phyloP scores from a whole-genome alignment of 2,797 vertebrate species.

The Nyctalus aviator region DNA sequence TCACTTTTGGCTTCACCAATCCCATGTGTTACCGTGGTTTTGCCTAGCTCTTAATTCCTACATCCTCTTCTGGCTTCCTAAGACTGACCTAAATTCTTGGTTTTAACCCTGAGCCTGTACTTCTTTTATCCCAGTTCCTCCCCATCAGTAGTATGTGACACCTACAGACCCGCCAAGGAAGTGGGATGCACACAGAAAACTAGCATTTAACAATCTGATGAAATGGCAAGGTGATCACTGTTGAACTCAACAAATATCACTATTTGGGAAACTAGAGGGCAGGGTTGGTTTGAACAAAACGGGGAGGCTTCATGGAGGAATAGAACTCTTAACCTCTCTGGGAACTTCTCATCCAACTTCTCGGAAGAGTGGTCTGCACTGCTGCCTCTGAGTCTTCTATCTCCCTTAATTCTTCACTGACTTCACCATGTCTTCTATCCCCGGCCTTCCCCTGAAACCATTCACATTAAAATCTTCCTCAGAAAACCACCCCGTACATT shows the following conservation, averaged over 20 bases:
- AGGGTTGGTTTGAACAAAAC: background rate
- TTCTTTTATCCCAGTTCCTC: background rate
- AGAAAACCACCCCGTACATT: background rate
- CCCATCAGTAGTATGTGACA: background rate
- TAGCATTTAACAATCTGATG: background rate
- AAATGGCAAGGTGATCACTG: background rate
- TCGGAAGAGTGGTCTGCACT: background rate
- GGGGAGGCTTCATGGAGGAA: background rate
- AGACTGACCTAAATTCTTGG: background rate
- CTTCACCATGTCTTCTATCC: background rate
- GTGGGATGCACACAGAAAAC: background rate
- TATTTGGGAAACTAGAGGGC: background rate
- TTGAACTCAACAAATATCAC: background rate
- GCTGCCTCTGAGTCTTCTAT: background rate
- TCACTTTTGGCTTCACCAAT: background rate
- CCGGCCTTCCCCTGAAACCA: background rate
- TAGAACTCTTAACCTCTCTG: background rate
- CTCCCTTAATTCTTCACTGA: no score
- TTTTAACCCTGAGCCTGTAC: background rate
- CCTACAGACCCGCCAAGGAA: background rate
- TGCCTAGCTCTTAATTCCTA: background rate
- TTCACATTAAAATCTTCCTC: background rate
- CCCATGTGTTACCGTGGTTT: background rate
- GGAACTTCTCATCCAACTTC: background rate
- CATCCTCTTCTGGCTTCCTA: background rate